Conservation (phyloP, 2,797 vertebrate species). For the Florisuga fusca region DNA sequence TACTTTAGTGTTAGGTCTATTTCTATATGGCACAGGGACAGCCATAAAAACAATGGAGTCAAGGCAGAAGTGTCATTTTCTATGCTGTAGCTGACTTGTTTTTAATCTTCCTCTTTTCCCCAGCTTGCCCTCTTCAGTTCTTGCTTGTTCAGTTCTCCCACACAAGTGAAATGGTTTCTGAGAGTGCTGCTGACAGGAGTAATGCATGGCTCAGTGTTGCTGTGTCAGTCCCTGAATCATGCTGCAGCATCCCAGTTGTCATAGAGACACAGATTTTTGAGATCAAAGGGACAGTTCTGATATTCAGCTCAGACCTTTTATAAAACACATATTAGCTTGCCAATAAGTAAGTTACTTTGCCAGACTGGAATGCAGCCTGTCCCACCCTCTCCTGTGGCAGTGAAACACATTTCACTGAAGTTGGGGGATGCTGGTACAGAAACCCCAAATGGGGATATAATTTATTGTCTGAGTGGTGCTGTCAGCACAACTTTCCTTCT, state of each 20-base stretch:
- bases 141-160: neutral
- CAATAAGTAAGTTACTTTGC: neutral
- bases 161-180: neutral
- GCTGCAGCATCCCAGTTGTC: conserved; percentile 43
- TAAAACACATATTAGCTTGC: neutral
- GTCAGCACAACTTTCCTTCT: neutral
- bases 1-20: neutral
- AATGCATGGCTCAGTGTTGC: neutral
- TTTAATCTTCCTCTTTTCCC: neutral
- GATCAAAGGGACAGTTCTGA: conserved; percentile 13
- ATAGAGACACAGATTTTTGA: conserved; percentile 46
- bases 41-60: neutral
- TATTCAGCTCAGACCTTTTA: neutral
- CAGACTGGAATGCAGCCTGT: neutral
- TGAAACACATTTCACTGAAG: neutral
- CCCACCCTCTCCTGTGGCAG: neutral
- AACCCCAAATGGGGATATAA: neutral
- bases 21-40: neutral
- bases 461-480: neutral
- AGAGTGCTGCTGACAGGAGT: neutral
- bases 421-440: neutral
- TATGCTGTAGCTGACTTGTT: neutral
- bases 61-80: neutral
- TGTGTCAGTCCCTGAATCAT: neutral
- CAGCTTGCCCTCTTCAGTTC: neutral